A percentile compares a stretch with the other conserved stretches of the same genome.
Evolutionary conservation across 2,888 invertebrate genomes (phyloP).

Genomic region (Leptinotarsa rubiginosa): DNA sequence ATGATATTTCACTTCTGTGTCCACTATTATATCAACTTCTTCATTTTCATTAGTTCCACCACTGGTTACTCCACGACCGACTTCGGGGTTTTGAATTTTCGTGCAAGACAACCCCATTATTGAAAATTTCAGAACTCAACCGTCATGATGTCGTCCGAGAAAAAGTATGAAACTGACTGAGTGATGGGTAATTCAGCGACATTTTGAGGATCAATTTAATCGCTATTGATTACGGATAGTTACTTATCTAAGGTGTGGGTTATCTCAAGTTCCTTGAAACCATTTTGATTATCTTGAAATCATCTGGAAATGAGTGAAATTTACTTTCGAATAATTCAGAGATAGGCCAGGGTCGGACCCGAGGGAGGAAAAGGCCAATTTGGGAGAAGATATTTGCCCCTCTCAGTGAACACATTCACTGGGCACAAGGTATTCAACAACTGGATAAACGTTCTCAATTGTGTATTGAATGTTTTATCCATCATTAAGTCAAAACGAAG

Average conservation of each 20-base stretch:
- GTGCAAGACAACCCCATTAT: conserved; percentile 34
- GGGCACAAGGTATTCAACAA: too few species aligned
- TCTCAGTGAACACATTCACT: too few species aligned
- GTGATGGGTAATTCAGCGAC: background rate
- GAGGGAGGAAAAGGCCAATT: too few species aligned
- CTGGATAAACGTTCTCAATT: too few species aligned
- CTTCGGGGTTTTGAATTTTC: conserved; percentile 12
- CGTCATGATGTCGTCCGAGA: background rate
- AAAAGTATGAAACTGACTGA: conserved; percentile 9
- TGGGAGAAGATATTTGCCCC: too few species aligned
- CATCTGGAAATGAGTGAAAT: background rate
- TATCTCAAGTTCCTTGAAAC: conserved; percentile 6
- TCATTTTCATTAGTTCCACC: conserved; percentile 1
- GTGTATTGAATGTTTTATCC: too few species aligned
- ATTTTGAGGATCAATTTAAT: background rate
- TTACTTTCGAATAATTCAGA: background rate
- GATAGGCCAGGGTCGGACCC: background rate
- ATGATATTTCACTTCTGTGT: conserved; percentile 63
- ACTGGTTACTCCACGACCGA: background rate
- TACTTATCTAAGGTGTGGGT: conserved; percentile 8
- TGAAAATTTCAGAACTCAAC: background rate
- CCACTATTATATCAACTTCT: conserved; percentile 23
- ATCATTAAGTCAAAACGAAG: too few species aligned
- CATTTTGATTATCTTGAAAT: conserved; percentile 6
- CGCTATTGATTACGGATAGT: background rate